phyloP scores from a whole-genome alignment of 2,113 vertebrate genomes.

The Plestiodon gilberti region DNA sequence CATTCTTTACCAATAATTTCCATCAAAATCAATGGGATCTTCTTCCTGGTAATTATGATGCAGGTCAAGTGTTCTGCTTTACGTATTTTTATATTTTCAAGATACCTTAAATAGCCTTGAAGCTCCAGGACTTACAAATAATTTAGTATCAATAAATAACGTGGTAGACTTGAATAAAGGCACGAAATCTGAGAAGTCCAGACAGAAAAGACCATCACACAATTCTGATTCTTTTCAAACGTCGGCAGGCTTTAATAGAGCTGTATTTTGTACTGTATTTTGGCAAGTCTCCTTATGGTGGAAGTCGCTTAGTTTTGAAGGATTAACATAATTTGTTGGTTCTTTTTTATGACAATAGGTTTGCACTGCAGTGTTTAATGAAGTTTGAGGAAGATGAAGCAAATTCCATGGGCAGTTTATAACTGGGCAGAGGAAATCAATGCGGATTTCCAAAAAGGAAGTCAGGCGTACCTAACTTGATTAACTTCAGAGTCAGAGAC shows the following conservation, averaged over 20 bases:
- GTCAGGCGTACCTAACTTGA: slow-evolving; percentile 34
- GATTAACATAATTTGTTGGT: slow-evolving; percentile 28
- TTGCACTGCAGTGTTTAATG: slow-evolving; percentile 19
- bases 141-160: background rate
- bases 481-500: slow-evolving; percentile 34
- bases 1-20: background rate
- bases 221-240: background rate
- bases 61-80: background rate
- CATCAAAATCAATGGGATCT: background rate
- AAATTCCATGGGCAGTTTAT: slow-evolving; percentile 34
- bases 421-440: slow-evolving; percentile 19
- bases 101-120: background rate
- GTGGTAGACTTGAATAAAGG: background rate
- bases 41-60: background rate
- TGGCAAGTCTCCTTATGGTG: background rate
- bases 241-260: background rate
- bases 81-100: background rate
- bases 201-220: background rate
- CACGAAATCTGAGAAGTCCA: background rate
- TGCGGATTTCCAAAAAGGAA: slow-evolving; percentile 32
- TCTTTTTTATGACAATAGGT: slow-evolving; percentile 20
- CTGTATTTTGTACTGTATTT: background rate
- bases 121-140: background rate
- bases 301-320: slow-evolving; percentile 8
- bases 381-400: slow-evolving; percentile 6